Percentiles rank a stretch among this genome's conserved stretches.
phyloP scores from a whole-genome alignment of 2,888 invertebrate genomes.

The Elmis aenea region DNA sequence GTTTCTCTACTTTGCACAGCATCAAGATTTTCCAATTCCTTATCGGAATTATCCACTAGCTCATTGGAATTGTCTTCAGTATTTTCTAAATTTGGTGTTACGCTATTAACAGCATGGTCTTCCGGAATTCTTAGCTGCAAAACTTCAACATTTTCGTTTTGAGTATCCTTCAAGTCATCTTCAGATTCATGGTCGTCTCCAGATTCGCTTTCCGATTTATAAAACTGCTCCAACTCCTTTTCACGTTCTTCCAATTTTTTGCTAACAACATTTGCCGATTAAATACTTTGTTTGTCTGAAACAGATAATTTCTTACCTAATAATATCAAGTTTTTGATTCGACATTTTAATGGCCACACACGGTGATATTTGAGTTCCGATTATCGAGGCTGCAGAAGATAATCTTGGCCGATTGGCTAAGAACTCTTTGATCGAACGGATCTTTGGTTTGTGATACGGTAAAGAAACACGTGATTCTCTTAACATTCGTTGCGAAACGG shows the following conservation, averaged over 20 bases:
- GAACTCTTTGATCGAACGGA: slow-evolving; percentile 74
- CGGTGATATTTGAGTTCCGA: slow-evolving; percentile 38
- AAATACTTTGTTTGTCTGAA: too few relatives aligned
- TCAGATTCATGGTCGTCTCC: slow-evolving; percentile 35
- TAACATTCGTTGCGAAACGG: slow-evolving; percentile 77
- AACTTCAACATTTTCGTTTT: too few relatives aligned
- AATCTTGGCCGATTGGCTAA: slow-evolving; percentile 52
- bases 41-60: background rate
- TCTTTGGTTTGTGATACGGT: slow-evolving; percentile 84
- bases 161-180: background rate
- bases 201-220: slow-evolving; percentile 65
- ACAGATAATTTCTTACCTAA: too few relatives aligned
- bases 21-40: background rate
- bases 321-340: slow-evolving; percentile 57
- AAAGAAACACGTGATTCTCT: slow-evolving; percentile 71
- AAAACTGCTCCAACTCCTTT: slow-evolving; percentile 69
- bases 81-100: background rate
- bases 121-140: too few relatives aligned
- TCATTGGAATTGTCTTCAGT: background rate
- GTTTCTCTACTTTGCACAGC: background rate
- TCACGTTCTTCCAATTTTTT: slow-evolving; percentile 65
- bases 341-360: slow-evolving; percentile 61
- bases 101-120: too few relatives aligned
- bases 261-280: slow-evolving; percentile 48
- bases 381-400: slow-evolving; percentile 39